These are phyloP conservation scores for Plebejus anna DNA, from an alignment of 2,888 invertebrate species.

Conservation along the genomic window DNA sequence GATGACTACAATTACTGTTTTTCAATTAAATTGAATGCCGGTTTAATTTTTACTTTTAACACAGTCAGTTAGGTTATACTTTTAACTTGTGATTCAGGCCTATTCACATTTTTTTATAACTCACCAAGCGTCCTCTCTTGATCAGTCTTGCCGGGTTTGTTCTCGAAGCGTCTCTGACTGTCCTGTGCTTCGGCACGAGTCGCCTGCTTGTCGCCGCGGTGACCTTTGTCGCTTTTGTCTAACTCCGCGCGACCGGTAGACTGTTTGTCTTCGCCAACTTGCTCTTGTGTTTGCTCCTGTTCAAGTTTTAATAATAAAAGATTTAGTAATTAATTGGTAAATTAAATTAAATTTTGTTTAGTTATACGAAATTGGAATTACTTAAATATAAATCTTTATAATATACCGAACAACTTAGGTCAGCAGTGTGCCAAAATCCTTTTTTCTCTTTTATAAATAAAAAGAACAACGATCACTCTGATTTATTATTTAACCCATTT, in stretches of 20 bases:
- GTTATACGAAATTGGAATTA: neutral
- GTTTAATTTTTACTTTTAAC: too few relatives aligned
- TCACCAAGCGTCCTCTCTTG: conserved; percentile 84
- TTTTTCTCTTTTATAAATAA: too few relatives aligned
- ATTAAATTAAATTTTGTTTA: neutral
- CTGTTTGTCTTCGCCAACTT: conserved; percentile 81
- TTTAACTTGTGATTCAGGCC: too few relatives aligned
- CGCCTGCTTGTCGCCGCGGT: conserved; percentile 78
- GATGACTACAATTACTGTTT: too few relatives aligned
- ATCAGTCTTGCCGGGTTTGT: conserved; percentile 87
- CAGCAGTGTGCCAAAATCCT: too few relatives aligned
- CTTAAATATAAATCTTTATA: too few relatives aligned
- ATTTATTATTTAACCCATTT: too few relatives aligned
- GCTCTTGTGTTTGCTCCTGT: conserved; percentile 80
- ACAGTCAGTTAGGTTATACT: too few relatives aligned
- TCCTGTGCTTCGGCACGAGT: conserved; percentile 64
- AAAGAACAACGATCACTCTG: too few relatives aligned
- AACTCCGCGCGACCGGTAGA: conserved; percentile 87
- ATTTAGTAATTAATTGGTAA: neutral
- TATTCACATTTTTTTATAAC: neutral
- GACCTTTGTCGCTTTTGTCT: conserved; percentile 85
- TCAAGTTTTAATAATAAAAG: neutral
- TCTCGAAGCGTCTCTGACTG: conserved; percentile 73
- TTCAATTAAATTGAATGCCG: too few relatives aligned
- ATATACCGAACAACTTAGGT: too few relatives aligned